Base-by-base conservation (phyloP, 2,113 vertebrate species). In the Hoplias malabaricus region DNA sequence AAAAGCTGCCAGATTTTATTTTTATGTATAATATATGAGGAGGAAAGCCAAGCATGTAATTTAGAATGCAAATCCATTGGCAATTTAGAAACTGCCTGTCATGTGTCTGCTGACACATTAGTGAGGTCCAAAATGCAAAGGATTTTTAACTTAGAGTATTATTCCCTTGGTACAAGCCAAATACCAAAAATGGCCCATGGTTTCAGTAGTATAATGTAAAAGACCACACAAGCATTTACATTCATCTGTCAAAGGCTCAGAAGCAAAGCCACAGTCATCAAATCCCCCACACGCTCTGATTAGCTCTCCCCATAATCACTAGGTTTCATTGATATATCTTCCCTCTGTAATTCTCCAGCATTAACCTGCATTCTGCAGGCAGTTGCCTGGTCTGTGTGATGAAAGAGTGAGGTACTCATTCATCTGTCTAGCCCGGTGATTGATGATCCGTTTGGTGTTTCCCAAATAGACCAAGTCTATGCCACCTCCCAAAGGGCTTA, bases 51-150 rank as follows among this genome's bases (percentile, higher is more conserved):
- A 46, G 40, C 19, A 62, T 48, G 78, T 71, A 27, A 77, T 73
- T 76, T 78, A 40, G 34, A n/a, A 82, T 69, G 73, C 62, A 79
- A 78, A 79, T 78, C 61, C 77, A 68, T 61, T 63, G 56, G 54
- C 46, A 50, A 25, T 56, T 12, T 57, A 71, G 48, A 73, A 80
- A 79, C 33, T 42, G 50, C 10, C 59, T 16, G 23, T 33, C 54
- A 38, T 5, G 54, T 33, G 21, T 54, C 21, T 14, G 36, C 33
- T 67, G 23, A 77, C 54, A 63, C 62, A 43, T 63, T 68, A 78
- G 33, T 36, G 3, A 19, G 7, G 11, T 25, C 33, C 2, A 23
- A 43, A 33, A 29, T 36, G 61, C 8, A 46, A 56, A 69, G 14
- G 23, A 34, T 48, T 69, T 46, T 63, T 50, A 43, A n/a, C 43